Conservation (phyloP, 2,797 vertebrate species). For the Sorex maritimensis region DNA sequence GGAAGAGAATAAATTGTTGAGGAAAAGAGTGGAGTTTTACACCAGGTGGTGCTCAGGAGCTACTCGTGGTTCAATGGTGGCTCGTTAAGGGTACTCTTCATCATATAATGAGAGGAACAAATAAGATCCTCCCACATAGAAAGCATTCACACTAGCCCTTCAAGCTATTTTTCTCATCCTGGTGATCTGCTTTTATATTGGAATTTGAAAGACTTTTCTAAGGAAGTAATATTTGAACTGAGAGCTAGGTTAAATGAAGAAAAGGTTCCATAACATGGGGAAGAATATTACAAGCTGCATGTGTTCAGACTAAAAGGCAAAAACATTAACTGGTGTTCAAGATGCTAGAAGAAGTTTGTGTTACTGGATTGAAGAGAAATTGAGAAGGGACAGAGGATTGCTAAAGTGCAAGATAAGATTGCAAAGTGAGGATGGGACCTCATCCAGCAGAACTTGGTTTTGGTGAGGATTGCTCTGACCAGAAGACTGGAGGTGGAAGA, state of each 20-base stretch:
- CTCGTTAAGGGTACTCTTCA: no score
- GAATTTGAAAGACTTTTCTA: neutral
- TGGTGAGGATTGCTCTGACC: neutral
- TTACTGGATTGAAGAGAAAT: neutral
- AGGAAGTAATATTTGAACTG: neutral
- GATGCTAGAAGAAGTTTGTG: neutral
- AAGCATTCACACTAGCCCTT: no score
- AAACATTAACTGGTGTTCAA: neutral
- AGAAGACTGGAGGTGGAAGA: neutral
- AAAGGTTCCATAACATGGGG: neutral
- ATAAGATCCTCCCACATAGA: no score
- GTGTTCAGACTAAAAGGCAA: neutral
- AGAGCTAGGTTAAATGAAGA: conserved; percentile 1
- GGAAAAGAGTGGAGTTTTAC: neutral
- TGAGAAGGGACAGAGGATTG: neutral
- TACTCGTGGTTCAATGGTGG: no score
- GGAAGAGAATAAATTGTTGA: no score
- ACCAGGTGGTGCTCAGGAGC: no score
- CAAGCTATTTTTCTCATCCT: no score
- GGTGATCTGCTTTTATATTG: neutral
- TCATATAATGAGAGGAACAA: no score
- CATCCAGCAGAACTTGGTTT: neutral
- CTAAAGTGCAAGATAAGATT: neutral
- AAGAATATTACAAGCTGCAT: neutral
- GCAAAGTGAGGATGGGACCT: neutral